Conservation (phyloP, 2,113 vertebrate genomes). For the Bubo blakistoni region DNA sequence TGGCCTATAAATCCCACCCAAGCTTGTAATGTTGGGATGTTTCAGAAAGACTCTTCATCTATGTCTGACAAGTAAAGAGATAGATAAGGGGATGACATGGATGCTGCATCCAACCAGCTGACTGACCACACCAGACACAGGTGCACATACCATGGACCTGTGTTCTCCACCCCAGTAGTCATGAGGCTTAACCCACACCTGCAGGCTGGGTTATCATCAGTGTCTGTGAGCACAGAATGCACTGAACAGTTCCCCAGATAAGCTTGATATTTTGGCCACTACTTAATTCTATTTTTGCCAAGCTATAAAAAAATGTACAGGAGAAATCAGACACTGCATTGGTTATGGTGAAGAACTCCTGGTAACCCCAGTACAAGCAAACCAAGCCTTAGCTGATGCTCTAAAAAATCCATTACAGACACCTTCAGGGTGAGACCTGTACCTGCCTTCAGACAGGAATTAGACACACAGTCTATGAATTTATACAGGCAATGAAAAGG, state of each 20-base stretch:
- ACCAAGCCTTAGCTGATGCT: neutral
- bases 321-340: neutral
- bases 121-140: neutral
- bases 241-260: neutral
- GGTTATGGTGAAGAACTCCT: neutral
- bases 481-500: neutral
- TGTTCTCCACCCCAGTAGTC: neutral
- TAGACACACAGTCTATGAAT: neutral
- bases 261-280: neutral
- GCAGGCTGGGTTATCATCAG: neutral
- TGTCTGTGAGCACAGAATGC: neutral
- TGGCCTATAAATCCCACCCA: neutral
- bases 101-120: neutral
- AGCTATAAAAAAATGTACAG: neutral
- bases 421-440: neutral
- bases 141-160: neutral
- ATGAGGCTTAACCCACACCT: neutral
- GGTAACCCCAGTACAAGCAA: neutral
- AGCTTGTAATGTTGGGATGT: no score
- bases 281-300: neutral
- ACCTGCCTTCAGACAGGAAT: conserved; percentile 2
- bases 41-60: neutral
- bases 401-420: neutral
- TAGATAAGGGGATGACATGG: neutral
- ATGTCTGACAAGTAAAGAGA: neutral